Conservation (phyloP, 30 jellyfish, hydroid and myxozoan species). For the Pelagia noctiluca region DNA sequence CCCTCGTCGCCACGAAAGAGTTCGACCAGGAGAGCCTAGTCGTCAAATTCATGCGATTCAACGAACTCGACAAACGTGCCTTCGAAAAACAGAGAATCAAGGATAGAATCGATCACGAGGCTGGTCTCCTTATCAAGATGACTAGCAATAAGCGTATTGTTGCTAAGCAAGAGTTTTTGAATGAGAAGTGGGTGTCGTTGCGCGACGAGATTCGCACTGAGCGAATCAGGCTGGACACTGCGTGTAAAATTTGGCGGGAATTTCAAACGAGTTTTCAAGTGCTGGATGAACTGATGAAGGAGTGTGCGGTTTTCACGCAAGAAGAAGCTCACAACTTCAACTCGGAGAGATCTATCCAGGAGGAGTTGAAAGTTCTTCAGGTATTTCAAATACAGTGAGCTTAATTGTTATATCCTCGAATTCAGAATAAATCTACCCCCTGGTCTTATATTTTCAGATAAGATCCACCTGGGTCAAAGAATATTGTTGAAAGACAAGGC, state of each 20-base stretch:
- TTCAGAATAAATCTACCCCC: too few relatives aligned
- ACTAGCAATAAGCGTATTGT: constrained; percentile 32
- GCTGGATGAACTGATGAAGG: constrained; percentile 47
- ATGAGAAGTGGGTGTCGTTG: constrained; percentile 54
- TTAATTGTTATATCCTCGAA: too few relatives aligned
- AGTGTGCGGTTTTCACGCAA: constrained; percentile 24
- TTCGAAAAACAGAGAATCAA: constrained; percentile 71
- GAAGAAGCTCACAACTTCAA: constrained; percentile 36
- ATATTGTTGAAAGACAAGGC: too few relatives aligned
- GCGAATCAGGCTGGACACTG: constrained; percentile 60
- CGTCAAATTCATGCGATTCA: constrained; percentile 76
- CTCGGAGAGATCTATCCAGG: constrained; percentile 22
- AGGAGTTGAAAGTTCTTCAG: constrained; percentile 19
- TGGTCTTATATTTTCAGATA: too few relatives aligned
- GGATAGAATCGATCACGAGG: constrained; percentile 76
- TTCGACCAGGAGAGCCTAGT: constrained; percentile 79
- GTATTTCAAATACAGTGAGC: constrained; percentile 8
- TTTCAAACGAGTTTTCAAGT: constrained; percentile 33
- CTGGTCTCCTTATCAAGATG: constrained; percentile 39
- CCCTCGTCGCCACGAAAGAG: constrained; percentile 43
- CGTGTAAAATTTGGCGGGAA: constrained; percentile 69
- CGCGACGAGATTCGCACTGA: constrained; percentile 53
- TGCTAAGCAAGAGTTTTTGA: constrained; percentile 26
- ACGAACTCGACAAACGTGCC: constrained; percentile 78
- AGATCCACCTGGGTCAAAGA: too few relatives aligned